Evolutionary conservation across 2,888 invertebrate species (phyloP), one percentile per base, ranked within the genome.

Genomic region (Rotaria macrura): DNA sequence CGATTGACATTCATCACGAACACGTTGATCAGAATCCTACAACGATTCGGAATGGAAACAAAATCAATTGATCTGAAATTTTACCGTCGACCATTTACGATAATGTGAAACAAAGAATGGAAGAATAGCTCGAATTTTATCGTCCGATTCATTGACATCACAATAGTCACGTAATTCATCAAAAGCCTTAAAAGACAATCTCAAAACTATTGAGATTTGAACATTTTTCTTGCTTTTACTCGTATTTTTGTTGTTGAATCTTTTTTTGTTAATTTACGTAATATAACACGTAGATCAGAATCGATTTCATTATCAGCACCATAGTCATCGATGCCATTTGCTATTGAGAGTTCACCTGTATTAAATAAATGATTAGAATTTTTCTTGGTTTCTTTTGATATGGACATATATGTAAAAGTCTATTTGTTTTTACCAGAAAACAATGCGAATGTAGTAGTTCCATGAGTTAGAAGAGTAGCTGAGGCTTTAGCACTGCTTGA

Each of bases 171-270:
- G 79, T 79, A 79, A 79, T 79, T 79, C 79, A 47, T 54, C 25
- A 38, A 85, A 85, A 25, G 57, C 52, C 52, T 54, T 29, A n/a
- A 23, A 5, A 85, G 85, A 83, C 17, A 52, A n/a, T n/a, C n/a
- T n/a, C n/a, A 49, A 55, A 25, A 14, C 20, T 55, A 65, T 6
- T 43, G 4, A 43, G n/a, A 52, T 34, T 29, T 17, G 17, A 65
- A 65, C 25, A 65, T 34, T 5, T 29, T 34, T 52, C 29, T 54
- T 23, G 7, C 9, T 25, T 90, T 87, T 87, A 95, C 96, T 93
- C 96, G 97, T 57, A 94, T 93, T 91, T 95, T 96, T 9, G 97
- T 97, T 5, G 94, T 94, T 0, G 94, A 93, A 92, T 96, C 96
- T 90, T 95, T 96, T 90, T 97, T 97, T 85, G 93, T 93, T 91